These are phyloP conservation scores for Hipposideros larvatus DNA, from an alignment of 2,797 vertebrate species.

Conservation along the genomic window DNA sequence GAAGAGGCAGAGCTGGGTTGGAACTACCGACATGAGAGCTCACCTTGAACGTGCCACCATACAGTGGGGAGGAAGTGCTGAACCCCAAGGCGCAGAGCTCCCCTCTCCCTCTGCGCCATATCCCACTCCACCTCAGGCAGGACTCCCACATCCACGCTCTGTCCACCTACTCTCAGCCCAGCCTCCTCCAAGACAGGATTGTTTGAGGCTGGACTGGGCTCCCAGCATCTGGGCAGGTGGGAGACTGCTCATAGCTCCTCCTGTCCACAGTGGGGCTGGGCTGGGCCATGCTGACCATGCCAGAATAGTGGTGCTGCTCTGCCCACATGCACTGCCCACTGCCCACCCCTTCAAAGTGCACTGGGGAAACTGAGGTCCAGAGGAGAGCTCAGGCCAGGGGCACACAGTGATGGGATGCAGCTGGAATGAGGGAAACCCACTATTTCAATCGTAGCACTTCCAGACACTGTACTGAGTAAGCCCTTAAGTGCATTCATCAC, in stretches of 20 bases:
- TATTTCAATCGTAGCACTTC: fast-evolving
- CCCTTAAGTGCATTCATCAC: background rate
- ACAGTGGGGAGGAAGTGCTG: background rate
- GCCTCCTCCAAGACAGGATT: background rate
- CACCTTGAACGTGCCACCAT: background rate
- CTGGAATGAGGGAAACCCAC: background rate
- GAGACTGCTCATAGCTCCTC: background rate
- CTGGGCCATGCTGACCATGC: background rate
- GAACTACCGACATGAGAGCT: background rate
- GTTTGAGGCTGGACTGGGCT: background rate
- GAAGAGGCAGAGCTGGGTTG: background rate
- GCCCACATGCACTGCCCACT: background rate
- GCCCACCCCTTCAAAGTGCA: background rate
- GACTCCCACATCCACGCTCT: background rate
- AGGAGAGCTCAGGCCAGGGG: background rate
- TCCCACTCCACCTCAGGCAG: background rate
- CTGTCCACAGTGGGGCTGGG: background rate
- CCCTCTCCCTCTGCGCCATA: background rate
- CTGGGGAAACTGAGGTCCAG: background rate
- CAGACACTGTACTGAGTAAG: background rate
- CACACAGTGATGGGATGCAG: background rate
- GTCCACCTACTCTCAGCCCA: background rate
- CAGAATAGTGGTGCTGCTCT: fast-evolving
- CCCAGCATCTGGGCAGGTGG: background rate
- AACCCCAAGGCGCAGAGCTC: background rate